Conservation (phyloP, 2,888 invertebrate genomes). For the Caenorhabditis uteleia region DNA sequence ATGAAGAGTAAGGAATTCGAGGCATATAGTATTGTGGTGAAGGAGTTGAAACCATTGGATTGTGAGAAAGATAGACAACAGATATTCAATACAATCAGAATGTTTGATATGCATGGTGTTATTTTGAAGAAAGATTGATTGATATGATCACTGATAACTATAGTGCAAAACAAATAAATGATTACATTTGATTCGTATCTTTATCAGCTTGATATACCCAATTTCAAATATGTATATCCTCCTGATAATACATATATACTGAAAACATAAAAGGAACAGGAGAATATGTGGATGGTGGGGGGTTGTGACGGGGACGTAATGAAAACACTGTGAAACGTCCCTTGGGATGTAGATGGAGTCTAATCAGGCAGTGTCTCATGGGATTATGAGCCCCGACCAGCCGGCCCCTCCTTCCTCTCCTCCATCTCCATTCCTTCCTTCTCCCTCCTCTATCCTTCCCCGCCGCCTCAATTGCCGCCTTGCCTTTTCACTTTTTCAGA, state of each 20-base stretch:
- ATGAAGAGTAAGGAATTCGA: conserved; percentile 35
- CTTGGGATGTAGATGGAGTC: not conserved
- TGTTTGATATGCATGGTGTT: conserved; percentile 27
- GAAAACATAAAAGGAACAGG: too few species aligned
- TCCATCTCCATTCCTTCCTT: not conserved
- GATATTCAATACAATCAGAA: conserved; percentile 30
- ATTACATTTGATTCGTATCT: too few species aligned
- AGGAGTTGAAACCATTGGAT: conserved; percentile 25
- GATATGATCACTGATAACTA: too few species aligned
- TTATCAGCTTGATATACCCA: too few species aligned
- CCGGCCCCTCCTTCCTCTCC: not conserved
- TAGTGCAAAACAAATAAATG: too few species aligned
- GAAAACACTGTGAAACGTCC: too few species aligned
- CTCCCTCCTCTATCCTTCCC: not conserved
- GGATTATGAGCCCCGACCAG: not conserved
- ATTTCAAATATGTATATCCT: too few species aligned
- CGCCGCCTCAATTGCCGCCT: not conserved
- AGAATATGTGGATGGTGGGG: too few species aligned
- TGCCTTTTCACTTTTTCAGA: not conserved
- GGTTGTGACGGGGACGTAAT: too few species aligned
- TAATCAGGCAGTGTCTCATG: conserved; percentile 8
- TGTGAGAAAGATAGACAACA: conserved; percentile 33
- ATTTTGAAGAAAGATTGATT: conserved; percentile 11
- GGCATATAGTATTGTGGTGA: conserved; percentile 27
- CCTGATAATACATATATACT: too few species aligned